Evolutionary conservation across 2,797 vertebrate genomes (phyloP), one percentile per base, ranked within the genome.

Genomic region (Crocidura indochinensis): DNA sequence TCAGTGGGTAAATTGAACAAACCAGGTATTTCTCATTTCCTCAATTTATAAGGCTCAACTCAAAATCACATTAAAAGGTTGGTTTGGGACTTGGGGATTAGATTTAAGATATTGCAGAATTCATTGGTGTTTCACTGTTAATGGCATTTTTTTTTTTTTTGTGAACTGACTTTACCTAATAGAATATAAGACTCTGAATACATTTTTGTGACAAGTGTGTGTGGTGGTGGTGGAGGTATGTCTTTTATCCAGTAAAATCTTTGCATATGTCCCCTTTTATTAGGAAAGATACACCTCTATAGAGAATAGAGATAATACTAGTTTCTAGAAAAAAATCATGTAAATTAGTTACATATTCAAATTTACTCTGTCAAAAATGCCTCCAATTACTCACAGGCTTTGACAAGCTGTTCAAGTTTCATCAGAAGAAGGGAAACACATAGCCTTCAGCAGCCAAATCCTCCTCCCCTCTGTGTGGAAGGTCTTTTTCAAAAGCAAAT

Each of bases 401-500:
- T 91, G 88, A 95, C 76, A 96, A 94, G 96, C 95, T 92, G 76
- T 75, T 68, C 15, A 10, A 20, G 71, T 96, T 96, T 93, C 92
- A 82, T 76, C 56, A 53, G 72, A 89, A 92, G 67, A 47, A 80
- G 87, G 76, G 79, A 90, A 97, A 95, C 93, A 95, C 94, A 96
- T 84, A 95, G 95, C 91, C 65, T 89, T 96, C 84, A 2, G 91
- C 96, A 95, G 93, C 86, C 65, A 51, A 84, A 96, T 88, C 88
- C 95, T 96, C 95, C 95, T 95, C 93, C 90, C 96, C 95, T 94
- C 85, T 92, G 95, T 82, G 90, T 91, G 96, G 93, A 90, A 85
- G 96, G 94, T 77, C 69, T 64, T 86, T 97, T 94, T 97, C 95
- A 94, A 97, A 96, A 96, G 84, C 76, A 84, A 96, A 96, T 92